Conservation (phyloP, 2,113 vertebrate genomes). For the Choloepus hoffmanni region DNA sequence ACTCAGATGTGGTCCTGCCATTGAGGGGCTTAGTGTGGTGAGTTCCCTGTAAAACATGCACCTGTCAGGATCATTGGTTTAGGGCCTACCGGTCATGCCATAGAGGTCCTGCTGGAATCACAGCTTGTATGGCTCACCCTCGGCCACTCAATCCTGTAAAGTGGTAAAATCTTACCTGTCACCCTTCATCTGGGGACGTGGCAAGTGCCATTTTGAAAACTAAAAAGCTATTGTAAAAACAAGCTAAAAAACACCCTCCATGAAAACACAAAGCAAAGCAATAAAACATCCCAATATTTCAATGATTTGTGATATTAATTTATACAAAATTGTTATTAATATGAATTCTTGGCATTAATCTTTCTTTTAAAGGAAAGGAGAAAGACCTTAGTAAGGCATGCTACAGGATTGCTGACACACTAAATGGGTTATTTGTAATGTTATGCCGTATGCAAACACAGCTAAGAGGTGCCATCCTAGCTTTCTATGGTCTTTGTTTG, state of each 20-base stretch:
- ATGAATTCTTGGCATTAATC: background rate
- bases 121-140: background rate
- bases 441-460: slow-evolving; percentile 8
- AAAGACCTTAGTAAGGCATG: background rate
- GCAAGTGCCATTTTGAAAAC: background rate
- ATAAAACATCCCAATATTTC: background rate
- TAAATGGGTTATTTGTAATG: background rate
- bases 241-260: background rate
- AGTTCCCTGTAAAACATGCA: background rate
- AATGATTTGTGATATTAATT: background rate
- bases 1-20: background rate
- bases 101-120: background rate
- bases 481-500: background rate
- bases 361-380: slow-evolving; percentile 10
- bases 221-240: background rate
- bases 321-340: background rate
- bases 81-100: background rate
- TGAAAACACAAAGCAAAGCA: background rate
- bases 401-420: background rate
- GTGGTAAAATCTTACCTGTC: background rate
- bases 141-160: background rate
- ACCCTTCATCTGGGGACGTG: background rate
- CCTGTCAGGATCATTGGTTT: background rate
- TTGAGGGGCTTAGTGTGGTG: background rate
- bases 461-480: background rate